phyloP scores from a whole-genome alignment of 2,113 vertebrate genomes.

The Brachionichthys hirsutus region DNA sequence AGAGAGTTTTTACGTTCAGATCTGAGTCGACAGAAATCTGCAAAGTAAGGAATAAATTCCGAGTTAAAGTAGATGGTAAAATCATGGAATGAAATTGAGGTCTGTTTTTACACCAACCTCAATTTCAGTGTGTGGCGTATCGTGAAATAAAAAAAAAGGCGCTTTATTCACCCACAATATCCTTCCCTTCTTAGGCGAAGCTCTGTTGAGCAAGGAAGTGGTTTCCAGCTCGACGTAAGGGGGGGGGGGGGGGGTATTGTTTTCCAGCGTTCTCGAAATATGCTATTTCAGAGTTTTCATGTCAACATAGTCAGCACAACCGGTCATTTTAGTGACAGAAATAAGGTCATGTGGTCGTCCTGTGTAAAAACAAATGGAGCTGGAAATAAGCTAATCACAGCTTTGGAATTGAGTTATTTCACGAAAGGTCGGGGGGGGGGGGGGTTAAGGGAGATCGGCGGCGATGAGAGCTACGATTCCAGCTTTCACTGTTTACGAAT shows the following conservation, averaged over 20 bases:
- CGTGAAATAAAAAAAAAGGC: slow-evolving; percentile 16
- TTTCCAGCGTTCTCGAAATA: slow-evolving; percentile 54
- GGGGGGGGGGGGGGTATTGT: slow-evolving; percentile 66
- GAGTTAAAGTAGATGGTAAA: slow-evolving; percentile 17
- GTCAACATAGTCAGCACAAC: slow-evolving; percentile 66
- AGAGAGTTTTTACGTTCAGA: slow-evolving; percentile 5
- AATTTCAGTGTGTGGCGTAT: slow-evolving; percentile 49
- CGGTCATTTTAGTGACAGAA: slow-evolving; percentile 67
- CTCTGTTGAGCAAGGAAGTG: slow-evolving; percentile 56
- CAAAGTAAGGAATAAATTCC: slow-evolving; percentile 13
- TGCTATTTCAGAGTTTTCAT: slow-evolving; percentile 70
- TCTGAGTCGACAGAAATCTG: not conserved
- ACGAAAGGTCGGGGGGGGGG: not conserved
- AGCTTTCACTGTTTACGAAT: too few species aligned
- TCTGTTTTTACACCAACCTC: slow-evolving; percentile 59
- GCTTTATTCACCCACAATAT: slow-evolving; percentile 45
- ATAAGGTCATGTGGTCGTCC: slow-evolving; percentile 52
- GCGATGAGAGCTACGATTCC: too few species aligned
- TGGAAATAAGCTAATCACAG: slow-evolving; percentile 47
- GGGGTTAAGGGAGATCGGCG: not conserved
- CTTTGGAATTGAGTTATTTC: slow-evolving; percentile 24
- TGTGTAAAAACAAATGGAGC: slow-evolving; percentile 47
- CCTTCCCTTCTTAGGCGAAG: slow-evolving; percentile 42
- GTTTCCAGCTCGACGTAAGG: slow-evolving; percentile 58
- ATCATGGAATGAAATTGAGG: slow-evolving; percentile 21